Conservation (phyloP, 2,797 vertebrate species). For the Chaunax sp. region DNA sequence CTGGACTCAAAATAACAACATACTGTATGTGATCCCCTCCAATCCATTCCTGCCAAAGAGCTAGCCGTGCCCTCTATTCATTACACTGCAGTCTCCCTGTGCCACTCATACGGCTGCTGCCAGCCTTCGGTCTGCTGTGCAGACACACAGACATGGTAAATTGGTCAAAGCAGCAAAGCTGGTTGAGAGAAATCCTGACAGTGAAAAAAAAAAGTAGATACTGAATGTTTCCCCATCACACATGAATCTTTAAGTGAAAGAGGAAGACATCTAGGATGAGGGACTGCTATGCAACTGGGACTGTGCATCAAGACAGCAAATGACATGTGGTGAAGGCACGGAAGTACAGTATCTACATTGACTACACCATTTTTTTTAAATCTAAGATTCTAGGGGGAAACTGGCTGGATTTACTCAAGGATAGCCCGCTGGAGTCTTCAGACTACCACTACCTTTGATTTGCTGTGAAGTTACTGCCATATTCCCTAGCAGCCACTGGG, state of each 20-base stretch:
- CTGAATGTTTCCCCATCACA: slow-evolving; percentile 36
- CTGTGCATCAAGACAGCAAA: slow-evolving; percentile 40
- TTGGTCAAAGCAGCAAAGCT: slow-evolving; percentile 55
- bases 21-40: slow-evolving; percentile 60
- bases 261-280: slow-evolving; percentile 41
- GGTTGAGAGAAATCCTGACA: slow-evolving; percentile 38
- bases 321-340: slow-evolving; percentile 47
- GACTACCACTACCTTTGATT: slow-evolving; percentile 62
- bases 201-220: slow-evolving; percentile 40
- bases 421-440: slow-evolving; percentile 54
- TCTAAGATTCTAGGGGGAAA: slow-evolving; percentile 43
- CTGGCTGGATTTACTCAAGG: slow-evolving; percentile 49
- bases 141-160: slow-evolving; percentile 53
- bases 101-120: slow-evolving; percentile 54
- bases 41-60: slow-evolving; percentile 68
- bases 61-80: slow-evolving; percentile 71
- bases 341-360: slow-evolving; percentile 53
- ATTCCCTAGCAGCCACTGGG: slow-evolving; percentile 59
- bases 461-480: slow-evolving; percentile 49
- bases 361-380: slow-evolving; percentile 53
- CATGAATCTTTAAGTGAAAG: slow-evolving; percentile 48
- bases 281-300: slow-evolving; percentile 47
- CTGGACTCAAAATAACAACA: slow-evolving; percentile 61
- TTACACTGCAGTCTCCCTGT: slow-evolving; percentile 63
- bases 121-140: slow-evolving; percentile 53